These are phyloP conservation scores for Centrocercus urophasianus DNA, from an alignment of 2,113 vertebrate species.

Conservation along the genomic window DNA sequence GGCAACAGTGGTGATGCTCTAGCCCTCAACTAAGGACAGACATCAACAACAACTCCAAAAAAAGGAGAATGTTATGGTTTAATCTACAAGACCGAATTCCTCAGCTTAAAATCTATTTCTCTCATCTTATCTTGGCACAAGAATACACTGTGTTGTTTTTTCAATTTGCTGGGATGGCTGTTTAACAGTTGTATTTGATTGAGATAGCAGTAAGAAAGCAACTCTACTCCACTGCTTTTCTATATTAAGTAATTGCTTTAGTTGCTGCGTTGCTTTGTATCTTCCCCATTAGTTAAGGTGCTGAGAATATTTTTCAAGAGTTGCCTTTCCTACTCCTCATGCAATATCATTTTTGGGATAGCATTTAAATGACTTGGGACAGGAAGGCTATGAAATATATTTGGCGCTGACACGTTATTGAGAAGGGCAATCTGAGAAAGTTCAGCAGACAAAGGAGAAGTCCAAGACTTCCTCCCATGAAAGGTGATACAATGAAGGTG, in stretches of 20 bases:
- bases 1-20: background rate
- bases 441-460: background rate
- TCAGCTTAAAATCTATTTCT: background rate
- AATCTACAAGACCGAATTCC: background rate
- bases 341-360: constrained; percentile 5
- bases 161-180: background rate
- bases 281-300: background rate
- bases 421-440: background rate
- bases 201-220: background rate
- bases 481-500: background rate
- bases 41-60: background rate
- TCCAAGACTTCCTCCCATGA: background rate
- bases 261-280: background rate
- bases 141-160: background rate
- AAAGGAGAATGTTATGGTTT: background rate
- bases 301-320: background rate
- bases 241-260: constrained; percentile 27
- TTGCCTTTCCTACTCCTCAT: constrained; percentile 4
- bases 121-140: background rate
- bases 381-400: background rate
- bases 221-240: background rate
- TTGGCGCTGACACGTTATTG: background rate
- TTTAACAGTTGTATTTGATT: background rate
- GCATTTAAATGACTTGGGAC: background rate
- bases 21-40: background rate